These are phyloP conservation scores for Sesia apiformis DNA, from an alignment of 2,888 invertebrate species.

Conservation along the genomic window DNA sequence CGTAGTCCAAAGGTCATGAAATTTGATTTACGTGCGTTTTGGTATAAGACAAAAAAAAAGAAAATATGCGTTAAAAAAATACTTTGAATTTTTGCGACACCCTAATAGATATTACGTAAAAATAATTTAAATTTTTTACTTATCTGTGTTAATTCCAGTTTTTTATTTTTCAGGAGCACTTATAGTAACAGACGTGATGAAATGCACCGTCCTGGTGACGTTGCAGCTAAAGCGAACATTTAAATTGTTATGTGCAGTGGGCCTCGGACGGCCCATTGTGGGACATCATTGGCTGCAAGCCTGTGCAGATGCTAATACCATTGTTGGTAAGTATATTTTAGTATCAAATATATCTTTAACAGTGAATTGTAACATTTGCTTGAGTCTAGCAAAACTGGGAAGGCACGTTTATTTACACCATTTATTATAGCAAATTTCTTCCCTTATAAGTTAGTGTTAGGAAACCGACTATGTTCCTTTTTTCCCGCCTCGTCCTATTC, in stretches of 20 bases:
- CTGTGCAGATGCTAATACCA: conserved; percentile 36
- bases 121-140: too few species aligned
- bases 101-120: too few species aligned
- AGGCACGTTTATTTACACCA: conserved; percentile 50
- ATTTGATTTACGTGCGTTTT: too few species aligned
- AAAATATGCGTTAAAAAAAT: too few species aligned
- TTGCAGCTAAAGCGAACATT: conserved; percentile 71
- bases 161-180: conserved; percentile 56
- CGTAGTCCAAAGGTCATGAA: too few species aligned
- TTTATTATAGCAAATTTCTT: conserved; percentile 22
- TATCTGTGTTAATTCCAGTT: background rate
- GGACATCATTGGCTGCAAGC: conserved; percentile 57
- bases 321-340: conserved; percentile 40
- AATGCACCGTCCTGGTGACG: conserved; percentile 71
- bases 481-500: too few species aligned
- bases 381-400: conserved; percentile 26
- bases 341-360: background rate
- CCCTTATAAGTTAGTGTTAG: background rate
- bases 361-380: conserved; percentile 12
- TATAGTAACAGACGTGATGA: conserved; percentile 61
- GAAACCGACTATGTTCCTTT: too few species aligned
- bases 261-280: conserved; percentile 76
- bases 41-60: too few species aligned
- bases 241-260: conserved; percentile 75
- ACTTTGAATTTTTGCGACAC: too few species aligned